Evolutionary conservation across 37 sponge, comb jelly and placozoan species (phyloP), one percentile per base, ranked within the genome.

Genomic region (Dysidea cf. avara): DNA sequence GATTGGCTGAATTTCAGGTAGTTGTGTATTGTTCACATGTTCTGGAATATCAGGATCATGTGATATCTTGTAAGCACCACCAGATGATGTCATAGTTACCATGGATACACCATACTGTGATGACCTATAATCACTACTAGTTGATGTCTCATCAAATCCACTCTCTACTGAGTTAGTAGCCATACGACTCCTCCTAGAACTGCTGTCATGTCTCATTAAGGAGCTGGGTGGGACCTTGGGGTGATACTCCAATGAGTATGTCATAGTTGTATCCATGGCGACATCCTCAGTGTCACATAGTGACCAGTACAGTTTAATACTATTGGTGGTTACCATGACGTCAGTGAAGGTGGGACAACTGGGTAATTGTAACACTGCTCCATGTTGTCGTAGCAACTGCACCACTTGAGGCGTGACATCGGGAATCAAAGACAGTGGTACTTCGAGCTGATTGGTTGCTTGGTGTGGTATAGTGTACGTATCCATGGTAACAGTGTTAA

Each of bases 361-460:
- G 35, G 91, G 91, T 0, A 84, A 62, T 43, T 81, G 82, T 16
- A 81, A 60, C 9, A 90, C 67, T n/a, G 71, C 76, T 21, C 91
- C 91, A 71, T 90, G 86, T 26, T 76, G 76, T 17, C 37, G 38
- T 38, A 86, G 66, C 24, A 81, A 22, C 4, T 76, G 67, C 26
- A 48, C 37, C 31, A 81, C 38, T 24, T 26, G 34, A 18, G 76
- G 52, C 5, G 64, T 75, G 1, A 83, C 50, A 59, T 75, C 76
- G 1, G 79, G 79, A 9, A 78, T 68, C 22, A 78, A 61, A 50
- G 79, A 78, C 37, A 78, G 69, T 32, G 79, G 79, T 49, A 78
- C 79, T 1, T 78, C 79, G 33, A 69, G 69, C 26, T 57, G 79
- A 11, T 58, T 68, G 21, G 74, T 57, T 2, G 53, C 51, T 26